These are phyloP conservation scores for Amphimallon solstitiale DNA, from an alignment of 2,888 invertebrate genomes.

Conservation along the genomic window DNA sequence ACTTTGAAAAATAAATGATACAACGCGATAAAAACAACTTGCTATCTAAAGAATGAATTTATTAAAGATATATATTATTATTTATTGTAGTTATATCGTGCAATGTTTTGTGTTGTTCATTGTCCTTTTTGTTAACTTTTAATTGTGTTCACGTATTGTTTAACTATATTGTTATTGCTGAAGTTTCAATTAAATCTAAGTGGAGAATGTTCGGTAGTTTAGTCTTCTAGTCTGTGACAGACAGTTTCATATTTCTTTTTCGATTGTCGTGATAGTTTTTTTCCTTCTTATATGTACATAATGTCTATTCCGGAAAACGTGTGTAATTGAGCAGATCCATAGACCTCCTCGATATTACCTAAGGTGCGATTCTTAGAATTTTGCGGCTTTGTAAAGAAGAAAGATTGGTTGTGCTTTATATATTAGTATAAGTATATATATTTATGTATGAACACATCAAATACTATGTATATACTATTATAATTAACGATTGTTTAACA, in stretches of 20 bases:
- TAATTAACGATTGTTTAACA: constrained; percentile 26
- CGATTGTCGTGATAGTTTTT: constrained; percentile 12
- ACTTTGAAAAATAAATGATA: too few species aligned
- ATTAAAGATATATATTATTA: not conserved
- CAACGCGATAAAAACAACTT: too few species aligned
- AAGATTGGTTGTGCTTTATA: constrained; percentile 32
- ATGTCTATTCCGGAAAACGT: constrained; percentile 12
- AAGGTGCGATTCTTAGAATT: constrained; percentile 16
- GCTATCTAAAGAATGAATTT: not conserved
- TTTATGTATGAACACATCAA: constrained; percentile 26
- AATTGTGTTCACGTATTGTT: constrained; percentile 26
- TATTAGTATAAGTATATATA: constrained; percentile 22
- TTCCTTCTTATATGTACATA: constrained; percentile 1
- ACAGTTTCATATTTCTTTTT: constrained; percentile 1
- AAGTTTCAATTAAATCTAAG: constrained; percentile 13
- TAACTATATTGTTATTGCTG: constrained; percentile 1
- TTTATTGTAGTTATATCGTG: constrained; percentile 11
- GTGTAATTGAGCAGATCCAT: not conserved
- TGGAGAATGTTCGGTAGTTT: constrained; percentile 1
- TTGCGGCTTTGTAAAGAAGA: not conserved
- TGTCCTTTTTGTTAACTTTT: constrained; percentile 7
- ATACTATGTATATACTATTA: constrained; percentile 21
- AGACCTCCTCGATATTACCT: not conserved
- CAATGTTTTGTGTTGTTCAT: constrained; percentile 24
- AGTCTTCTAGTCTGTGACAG: constrained; percentile 22